Evolutionary conservation across 2,888 invertebrate genomes (phyloP).

Genomic region (Suillia variegata): DNA sequence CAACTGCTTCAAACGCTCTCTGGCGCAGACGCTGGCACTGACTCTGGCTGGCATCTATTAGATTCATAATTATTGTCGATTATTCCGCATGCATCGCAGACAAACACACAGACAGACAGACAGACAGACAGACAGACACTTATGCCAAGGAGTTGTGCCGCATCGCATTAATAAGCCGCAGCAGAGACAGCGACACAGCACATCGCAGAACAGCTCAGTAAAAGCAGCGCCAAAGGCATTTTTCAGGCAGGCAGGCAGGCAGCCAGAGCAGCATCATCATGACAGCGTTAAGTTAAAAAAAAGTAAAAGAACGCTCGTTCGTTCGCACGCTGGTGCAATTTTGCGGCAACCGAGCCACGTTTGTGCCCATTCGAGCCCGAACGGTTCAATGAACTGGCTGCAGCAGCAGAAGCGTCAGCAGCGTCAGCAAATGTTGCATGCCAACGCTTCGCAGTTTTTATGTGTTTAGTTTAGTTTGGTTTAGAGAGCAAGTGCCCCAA

Average conservation of each 20-base stretch:
- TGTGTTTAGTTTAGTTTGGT: not conserved
- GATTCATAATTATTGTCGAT: slow-evolving; percentile 20
- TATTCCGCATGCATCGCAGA: slow-evolving; percentile 11
- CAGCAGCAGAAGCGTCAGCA: too few species aligned
- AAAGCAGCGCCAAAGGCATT: too few species aligned
- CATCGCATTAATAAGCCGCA: slow-evolving; percentile 24
- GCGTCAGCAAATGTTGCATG: not conserved
- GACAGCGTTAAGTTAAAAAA: too few species aligned
- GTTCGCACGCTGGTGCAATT: too few species aligned
- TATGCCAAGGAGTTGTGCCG: slow-evolving; percentile 11
- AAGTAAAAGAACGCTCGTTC: slow-evolving; percentile 34
- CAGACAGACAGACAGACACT: slow-evolving; percentile 4
- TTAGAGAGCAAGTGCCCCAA: too few species aligned
- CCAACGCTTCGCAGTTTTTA: not conserved
- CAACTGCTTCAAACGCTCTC: not conserved
- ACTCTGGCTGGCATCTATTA: not conserved
- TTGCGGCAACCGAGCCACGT: slow-evolving; percentile 2
- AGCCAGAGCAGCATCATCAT: too few species aligned
- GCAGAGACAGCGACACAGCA: slow-evolving; percentile 3
- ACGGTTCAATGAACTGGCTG: slow-evolving; percentile 20
- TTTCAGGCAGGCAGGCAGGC: too few species aligned
- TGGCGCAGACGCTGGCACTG: too few species aligned
- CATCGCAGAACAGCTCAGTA: too few species aligned
- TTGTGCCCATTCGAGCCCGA: not conserved
- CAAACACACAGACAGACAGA: not conserved